phyloP scores from a whole-genome alignment of 1,140 invertebrate species.

The Zelostemma sp. region DNA sequence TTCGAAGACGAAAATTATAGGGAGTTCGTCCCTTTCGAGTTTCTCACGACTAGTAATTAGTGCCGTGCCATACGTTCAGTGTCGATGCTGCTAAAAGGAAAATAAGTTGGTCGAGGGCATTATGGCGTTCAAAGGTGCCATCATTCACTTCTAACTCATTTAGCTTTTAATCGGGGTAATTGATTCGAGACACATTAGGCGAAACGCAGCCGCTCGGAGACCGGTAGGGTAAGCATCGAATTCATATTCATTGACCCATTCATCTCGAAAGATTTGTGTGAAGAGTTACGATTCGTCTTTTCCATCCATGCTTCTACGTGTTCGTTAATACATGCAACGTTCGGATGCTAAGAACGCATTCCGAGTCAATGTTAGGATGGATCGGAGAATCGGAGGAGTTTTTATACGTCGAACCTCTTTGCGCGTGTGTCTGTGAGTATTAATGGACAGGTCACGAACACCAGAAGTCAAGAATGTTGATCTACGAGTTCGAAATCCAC shows the following conservation, averaged over 20 bases:
- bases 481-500: slow-evolving; percentile 53
- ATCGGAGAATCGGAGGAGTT: slow-evolving; percentile 9
- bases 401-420: neutral
- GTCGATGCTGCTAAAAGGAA: slow-evolving; percentile 35
- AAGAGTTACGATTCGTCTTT: slow-evolving; percentile 33
- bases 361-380: slow-evolving; percentile 22
- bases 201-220: slow-evolving; percentile 27
- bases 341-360: slow-evolving; percentile 11
- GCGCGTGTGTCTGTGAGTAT: slow-evolving; percentile 7
- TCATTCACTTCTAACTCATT: slow-evolving; percentile 47
- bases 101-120: slow-evolving; percentile 31
- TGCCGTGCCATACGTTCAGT: slow-evolving; percentile 26
- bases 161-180: slow-evolving; percentile 51
- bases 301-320: slow-evolving; percentile 5
- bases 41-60: slow-evolving; percentile 37
- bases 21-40: slow-evolving; percentile 24
- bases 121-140: slow-evolving; percentile 31
- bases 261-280: slow-evolving; percentile 51
- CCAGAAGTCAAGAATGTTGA: slow-evolving; percentile 57
- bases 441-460: slow-evolving; percentile 37
- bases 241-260: slow-evolving; percentile 54
- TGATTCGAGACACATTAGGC: slow-evolving; percentile 51
- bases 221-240: slow-evolving; percentile 27
- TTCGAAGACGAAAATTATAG: slow-evolving; percentile 36
- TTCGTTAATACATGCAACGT: slow-evolving; percentile 11